phyloP scores from a whole-genome alignment of 2,888 invertebrate species.

The Strigamia maritima region DNA sequence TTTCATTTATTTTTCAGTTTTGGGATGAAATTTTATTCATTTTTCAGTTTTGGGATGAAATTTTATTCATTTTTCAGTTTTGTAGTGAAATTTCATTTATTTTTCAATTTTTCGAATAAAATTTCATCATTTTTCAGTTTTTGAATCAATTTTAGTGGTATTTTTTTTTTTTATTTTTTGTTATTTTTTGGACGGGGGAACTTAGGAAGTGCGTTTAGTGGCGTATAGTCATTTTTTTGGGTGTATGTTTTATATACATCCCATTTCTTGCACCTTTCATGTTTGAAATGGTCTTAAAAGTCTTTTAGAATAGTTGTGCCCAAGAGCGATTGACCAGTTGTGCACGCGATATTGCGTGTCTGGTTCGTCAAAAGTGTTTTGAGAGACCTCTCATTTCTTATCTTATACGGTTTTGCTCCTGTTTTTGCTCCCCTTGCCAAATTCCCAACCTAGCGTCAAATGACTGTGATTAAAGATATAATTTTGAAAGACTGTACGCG shows the following conservation, averaged over 20 bases:
- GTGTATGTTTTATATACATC: background rate
- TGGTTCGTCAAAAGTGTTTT: background rate
- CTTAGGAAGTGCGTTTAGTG: background rate
- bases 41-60: no score
- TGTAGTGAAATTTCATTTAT: no score
- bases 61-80: no score
- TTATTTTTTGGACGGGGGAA: no score
- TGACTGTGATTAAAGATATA: conserved; percentile 17
- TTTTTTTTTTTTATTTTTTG: no score
- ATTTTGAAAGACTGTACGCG: conserved; percentile 17
- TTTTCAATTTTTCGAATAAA: no score
- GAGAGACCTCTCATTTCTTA: conserved; percentile 4
- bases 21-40: no score
- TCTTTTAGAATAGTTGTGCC: background rate
- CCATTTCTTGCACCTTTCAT: conserved; percentile 6
- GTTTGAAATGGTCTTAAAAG: conserved; percentile 13
- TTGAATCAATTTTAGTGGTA: no score
- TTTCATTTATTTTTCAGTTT: no score
- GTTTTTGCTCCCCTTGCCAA: conserved; percentile 15
- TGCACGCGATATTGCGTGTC: conserved; percentile 10
- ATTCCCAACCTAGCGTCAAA: conserved; percentile 29
- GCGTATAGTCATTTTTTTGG: background rate
- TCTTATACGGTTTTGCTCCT: conserved; percentile 7
- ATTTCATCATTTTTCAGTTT: no score
- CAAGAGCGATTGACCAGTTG: background rate